Evolutionary conservation across 2,888 invertebrate species (phyloP).

Genomic region (Drosophila maculinotata): DNA sequence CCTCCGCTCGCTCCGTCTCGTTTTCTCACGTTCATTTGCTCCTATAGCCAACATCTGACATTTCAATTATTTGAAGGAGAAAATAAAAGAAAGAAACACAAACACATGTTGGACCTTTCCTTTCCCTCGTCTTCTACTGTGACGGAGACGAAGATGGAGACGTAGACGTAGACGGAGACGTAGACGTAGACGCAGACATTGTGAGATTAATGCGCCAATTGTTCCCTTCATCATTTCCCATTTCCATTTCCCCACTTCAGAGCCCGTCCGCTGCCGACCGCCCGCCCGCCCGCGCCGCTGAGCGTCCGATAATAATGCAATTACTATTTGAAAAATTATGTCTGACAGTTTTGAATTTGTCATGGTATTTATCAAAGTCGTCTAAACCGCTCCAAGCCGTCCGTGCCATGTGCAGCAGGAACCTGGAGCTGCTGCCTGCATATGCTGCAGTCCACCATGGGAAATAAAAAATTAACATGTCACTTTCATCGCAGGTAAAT

Average conservation of each 20-base stretch:
- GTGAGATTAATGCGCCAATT: constrained; percentile 83
- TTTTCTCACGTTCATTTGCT: constrained; percentile 7
- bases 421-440: constrained; percentile 13
- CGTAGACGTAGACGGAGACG: constrained; percentile 30
- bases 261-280: background rate
- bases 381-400: constrained; percentile 40
- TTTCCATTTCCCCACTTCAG: constrained; percentile 47
- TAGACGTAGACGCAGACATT: constrained; percentile 26
- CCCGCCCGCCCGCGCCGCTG: constrained; percentile 30
- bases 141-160: constrained; percentile 25
- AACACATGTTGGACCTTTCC: constrained; percentile 61
- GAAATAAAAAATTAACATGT: constrained; percentile 77
- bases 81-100: constrained; percentile 18
- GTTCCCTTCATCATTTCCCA: constrained; percentile 79
- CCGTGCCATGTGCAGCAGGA: constrained; percentile 42
- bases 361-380: constrained; percentile 84
- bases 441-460: constrained; percentile 39
- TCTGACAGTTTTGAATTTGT: constrained; percentile 84
- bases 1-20: constrained; percentile 18
- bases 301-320: constrained; percentile 81
- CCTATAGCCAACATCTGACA: constrained; percentile 62
- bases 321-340: constrained; percentile 83
- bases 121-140: constrained; percentile 23
- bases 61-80: constrained; percentile 70
- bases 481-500: constrained; percentile 80